Percentiles rank a stretch among this genome's conserved stretches.
Conservation (phyloP, 2,797 vertebrate species). For the Typhlichthys subterraneus region DNA sequence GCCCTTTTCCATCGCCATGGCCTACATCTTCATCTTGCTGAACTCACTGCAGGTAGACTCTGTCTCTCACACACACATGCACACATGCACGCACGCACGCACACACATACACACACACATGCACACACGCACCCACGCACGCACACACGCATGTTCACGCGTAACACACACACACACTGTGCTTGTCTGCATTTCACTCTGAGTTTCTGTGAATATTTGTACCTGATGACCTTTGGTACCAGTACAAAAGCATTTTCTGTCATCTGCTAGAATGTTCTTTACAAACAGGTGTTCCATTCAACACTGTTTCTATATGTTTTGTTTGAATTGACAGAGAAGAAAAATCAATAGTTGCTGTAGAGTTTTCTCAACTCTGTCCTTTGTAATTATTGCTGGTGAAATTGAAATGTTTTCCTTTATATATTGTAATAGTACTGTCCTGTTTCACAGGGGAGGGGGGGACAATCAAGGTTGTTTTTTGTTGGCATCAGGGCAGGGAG, state of each 20-base stretch:
- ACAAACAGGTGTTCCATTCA: too few relatives aligned
- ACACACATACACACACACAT: too few relatives aligned
- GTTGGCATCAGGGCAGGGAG: slow-evolving; percentile 51
- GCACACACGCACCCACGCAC: background rate
- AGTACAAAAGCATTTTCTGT: too few relatives aligned
- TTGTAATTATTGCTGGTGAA: slow-evolving; percentile 29
- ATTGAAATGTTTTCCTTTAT: slow-evolving; percentile 67
- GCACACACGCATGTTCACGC: background rate
- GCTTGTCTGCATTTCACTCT: background rate
- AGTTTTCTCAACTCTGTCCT: background rate
- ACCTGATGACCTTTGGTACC: too few relatives aligned
- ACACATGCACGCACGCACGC: background rate
- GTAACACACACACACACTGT: background rate
- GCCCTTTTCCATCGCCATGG: slow-evolving; percentile 80
- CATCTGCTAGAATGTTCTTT: too few relatives aligned
- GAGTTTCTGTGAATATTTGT: too few relatives aligned
- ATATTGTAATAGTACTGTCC: slow-evolving; percentile 52
- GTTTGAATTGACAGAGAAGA: background rate
- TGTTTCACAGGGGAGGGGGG: slow-evolving; percentile 31
- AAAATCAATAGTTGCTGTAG: slow-evolving; percentile 7
- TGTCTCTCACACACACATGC: background rate
- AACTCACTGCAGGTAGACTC: slow-evolving; percentile 82
- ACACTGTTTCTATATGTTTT: background rate
- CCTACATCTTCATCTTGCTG: slow-evolving; percentile 82
- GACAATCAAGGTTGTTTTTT: slow-evolving; percentile 66